phyloP scores from a whole-genome alignment of 2,888 invertebrate genomes.

The Limenitis camilla region DNA sequence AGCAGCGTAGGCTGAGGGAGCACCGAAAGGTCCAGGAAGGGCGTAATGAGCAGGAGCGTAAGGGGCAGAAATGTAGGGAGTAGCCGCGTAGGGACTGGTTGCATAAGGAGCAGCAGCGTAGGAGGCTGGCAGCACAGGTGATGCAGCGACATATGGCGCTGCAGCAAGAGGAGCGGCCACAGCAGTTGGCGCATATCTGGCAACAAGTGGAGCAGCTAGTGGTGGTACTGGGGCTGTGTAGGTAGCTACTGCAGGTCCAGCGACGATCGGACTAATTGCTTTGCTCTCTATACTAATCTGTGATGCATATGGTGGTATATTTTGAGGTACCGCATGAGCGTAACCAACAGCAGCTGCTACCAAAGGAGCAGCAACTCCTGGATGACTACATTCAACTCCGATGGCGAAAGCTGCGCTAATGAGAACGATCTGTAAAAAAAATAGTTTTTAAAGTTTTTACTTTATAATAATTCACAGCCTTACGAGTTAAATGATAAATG shows the following conservation, averaged over 20 bases:
- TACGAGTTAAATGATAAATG: slow-evolving; percentile 7
- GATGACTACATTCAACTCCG: slow-evolving; percentile 54
- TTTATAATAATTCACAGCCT: no score
- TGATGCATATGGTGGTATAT: slow-evolving; percentile 76
- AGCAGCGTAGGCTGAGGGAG: slow-evolving; percentile 32
- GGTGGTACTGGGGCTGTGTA: slow-evolving; percentile 8
- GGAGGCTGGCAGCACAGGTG: slow-evolving; percentile 23
- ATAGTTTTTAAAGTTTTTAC: slow-evolving; percentile 5
- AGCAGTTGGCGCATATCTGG: slow-evolving; percentile 23
- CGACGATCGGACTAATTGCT: slow-evolving; percentile 51
- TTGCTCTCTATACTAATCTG: slow-evolving; percentile 74
- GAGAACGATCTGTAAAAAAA: slow-evolving; percentile 55
- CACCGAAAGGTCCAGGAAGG: slow-evolving; percentile 26
- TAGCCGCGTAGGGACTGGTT: slow-evolving; percentile 25
- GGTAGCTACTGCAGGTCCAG: slow-evolving; percentile 38
- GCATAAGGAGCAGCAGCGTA: slow-evolving; percentile 27
- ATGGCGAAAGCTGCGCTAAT: slow-evolving; percentile 55
- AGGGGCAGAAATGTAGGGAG: slow-evolving; percentile 25
- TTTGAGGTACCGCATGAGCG: slow-evolving; percentile 75
- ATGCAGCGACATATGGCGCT: slow-evolving; percentile 31
- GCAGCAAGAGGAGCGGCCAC: slow-evolving; percentile 24
- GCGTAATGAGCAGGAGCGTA: slow-evolving; percentile 33
- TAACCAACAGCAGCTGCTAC: slow-evolving; percentile 74
- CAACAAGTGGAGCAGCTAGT: slow-evolving; percentile 20
- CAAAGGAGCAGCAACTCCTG: slow-evolving; percentile 55